Evolutionary conservation across 2,797 vertebrate genomes (phyloP).

Genomic region (Dryobates pubescens): DNA sequence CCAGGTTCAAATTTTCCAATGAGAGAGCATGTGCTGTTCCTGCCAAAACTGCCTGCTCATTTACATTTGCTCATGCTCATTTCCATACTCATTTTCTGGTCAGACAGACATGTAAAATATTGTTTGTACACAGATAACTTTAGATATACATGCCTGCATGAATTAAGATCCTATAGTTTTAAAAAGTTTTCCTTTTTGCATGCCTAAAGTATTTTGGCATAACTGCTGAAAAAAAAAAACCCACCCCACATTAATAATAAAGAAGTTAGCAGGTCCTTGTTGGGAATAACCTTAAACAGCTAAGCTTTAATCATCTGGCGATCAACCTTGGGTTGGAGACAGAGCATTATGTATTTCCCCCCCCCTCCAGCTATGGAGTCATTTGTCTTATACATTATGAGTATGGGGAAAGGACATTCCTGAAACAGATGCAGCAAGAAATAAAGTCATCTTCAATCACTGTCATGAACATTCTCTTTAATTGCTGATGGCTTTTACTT

Average conservation of each 20-base stretch:
- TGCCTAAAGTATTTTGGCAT: neutral
- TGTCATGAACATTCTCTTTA: slow-evolving; percentile 33
- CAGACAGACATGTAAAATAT: neutral
- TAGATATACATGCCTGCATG: neutral
- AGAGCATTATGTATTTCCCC: slow-evolving; percentile 10
- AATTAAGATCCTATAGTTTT: neutral
- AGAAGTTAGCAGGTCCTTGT: neutral
- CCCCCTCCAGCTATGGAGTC: neutral
- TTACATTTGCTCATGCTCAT: neutral
- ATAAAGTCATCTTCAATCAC: slow-evolving; percentile 33
- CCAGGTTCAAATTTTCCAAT: neutral
- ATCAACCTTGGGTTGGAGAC: neutral
- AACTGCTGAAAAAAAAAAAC: neutral
- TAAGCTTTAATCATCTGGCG: slow-evolving; percentile 2
- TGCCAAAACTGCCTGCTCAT: neutral
- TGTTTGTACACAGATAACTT: neutral
- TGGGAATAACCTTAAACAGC: slow-evolving; percentile 28
- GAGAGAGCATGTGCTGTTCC: neutral
- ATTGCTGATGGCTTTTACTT: slow-evolving; percentile 35
- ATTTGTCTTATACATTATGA: neutral
- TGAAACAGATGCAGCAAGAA: slow-evolving; percentile 21
- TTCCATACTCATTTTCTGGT: neutral
- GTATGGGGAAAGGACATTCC: neutral
- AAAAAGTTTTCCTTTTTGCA: neutral
- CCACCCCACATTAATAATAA: neutral